phyloP scores from a whole-genome alignment of 53 echinoderm and acorn worm species.

The Echinarachnius parma region DNA sequence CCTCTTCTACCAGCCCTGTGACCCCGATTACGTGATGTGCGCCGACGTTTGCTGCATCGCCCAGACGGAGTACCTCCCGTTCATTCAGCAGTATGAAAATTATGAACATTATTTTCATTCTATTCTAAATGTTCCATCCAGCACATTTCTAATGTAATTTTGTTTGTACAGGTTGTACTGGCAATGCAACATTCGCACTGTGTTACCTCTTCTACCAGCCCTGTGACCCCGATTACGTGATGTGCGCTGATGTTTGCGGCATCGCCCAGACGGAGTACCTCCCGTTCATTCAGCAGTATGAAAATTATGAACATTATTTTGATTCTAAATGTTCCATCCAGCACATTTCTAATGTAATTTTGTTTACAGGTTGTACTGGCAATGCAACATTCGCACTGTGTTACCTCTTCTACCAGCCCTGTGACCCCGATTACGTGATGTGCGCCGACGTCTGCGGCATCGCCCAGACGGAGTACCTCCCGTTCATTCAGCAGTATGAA shows the following conservation, averaged over 20 bases:
- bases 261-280: conserved; percentile 50
- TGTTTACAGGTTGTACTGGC: conserved; percentile 23
- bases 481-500: conserved; percentile 14
- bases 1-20: conserved; percentile 75
- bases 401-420: conserved; percentile 77
- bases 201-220: conserved; percentile 82
- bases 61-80: conserved; percentile 42
- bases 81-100: conserved; percentile 13
- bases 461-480: conserved; percentile 46
- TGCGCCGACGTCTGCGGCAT: conserved; percentile 58
- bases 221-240: conserved; percentile 36
- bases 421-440: conserved; percentile 40
- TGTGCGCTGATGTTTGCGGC: conserved; percentile 60
- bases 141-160: too few relatives aligned
- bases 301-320: not conserved
- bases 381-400: conserved; percentile 57
- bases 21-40: conserved; percentile 46
- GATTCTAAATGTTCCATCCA: not conserved
- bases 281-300: conserved; percentile 9
- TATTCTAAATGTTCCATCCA: not conserved
- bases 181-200: conserved; percentile 43
- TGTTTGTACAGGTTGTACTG: conserved; percentile 36
- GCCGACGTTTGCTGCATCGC: conserved; percentile 50
- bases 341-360: too few relatives aligned
- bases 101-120: too few relatives aligned